phyloP scores from a whole-genome alignment of 2,113 vertebrate genomes.

The Stigmatopora argus region DNA sequence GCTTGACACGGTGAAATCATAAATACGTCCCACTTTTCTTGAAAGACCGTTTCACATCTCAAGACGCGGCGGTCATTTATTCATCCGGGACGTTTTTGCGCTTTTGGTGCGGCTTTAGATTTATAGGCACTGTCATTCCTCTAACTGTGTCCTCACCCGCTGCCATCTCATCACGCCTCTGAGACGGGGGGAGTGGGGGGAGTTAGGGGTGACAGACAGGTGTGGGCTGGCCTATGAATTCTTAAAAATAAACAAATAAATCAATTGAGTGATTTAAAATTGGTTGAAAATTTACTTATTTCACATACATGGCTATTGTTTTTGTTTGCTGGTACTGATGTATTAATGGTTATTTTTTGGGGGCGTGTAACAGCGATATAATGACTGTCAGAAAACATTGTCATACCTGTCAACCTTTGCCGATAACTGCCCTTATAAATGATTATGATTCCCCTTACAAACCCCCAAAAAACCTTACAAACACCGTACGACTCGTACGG shows the following conservation, averaged over 20 bases:
- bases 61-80: slow-evolving; percentile 29
- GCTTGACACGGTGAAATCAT: not conserved
- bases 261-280: not conserved
- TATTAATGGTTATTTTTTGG: no score
- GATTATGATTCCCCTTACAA: no score
- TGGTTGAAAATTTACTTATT: not conserved
- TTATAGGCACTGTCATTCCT: slow-evolving; percentile 16
- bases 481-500: no score
- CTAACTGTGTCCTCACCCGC: slow-evolving; percentile 20
- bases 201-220: slow-evolving; percentile 1
- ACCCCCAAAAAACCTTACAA: no score
- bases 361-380: not conserved
- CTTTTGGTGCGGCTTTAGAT: slow-evolving; percentile 22
- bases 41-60: not conserved
- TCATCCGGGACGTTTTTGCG: slow-evolving; percentile 44
- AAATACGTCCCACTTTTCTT: not conserved
- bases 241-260: slow-evolving; percentile 21
- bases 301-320: no score
- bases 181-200: not conserved
- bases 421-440: no score
- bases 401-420: no score
- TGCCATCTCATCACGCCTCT: slow-evolving; percentile 9
- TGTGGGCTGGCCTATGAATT: slow-evolving; percentile 10
- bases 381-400: no score
- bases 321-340: no score